Evolutionary conservation across 2,888 invertebrate genomes (phyloP).

Genomic region (Drepana falcataria): DNA sequence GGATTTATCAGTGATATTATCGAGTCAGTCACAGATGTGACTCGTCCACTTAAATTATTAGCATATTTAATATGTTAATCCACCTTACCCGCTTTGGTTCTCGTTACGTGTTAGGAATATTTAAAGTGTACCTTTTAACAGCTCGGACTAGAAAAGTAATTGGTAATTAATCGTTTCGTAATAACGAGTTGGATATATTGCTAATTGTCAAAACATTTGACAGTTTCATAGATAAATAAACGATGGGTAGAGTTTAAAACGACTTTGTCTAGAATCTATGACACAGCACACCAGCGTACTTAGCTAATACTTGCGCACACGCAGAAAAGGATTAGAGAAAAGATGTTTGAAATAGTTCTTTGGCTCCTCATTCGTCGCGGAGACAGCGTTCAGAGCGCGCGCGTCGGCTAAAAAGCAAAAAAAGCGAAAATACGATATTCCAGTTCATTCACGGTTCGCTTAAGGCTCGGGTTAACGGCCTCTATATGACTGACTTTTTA

Average conservation of each 20-base stretch:
- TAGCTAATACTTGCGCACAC: slow-evolving; percentile 54
- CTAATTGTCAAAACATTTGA: no score
- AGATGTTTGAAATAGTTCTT: slow-evolving; percentile 75
- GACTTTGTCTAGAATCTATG: neutral
- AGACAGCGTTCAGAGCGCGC: slow-evolving; percentile 64
- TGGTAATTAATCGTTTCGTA: neutral
- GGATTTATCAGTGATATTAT: neutral
- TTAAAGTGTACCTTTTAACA: neutral
- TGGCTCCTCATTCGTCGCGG: slow-evolving; percentile 69
- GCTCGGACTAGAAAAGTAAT: neutral
- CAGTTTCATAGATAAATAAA: neutral
- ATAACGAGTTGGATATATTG: neutral
- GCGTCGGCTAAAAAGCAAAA: slow-evolving; percentile 32
- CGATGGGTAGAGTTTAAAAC: neutral
- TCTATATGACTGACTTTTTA: slow-evolving; percentile 47
- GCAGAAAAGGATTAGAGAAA: slow-evolving; percentile 72
- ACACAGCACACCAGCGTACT: slow-evolving; percentile 43
- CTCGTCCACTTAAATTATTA: neutral
- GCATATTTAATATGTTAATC: neutral
- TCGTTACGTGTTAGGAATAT: neutral
- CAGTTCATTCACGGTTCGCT: slow-evolving; percentile 61
- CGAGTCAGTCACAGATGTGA: neutral
- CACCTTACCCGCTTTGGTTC: neutral
- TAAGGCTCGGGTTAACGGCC: slow-evolving; percentile 56
- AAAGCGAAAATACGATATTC: slow-evolving; percentile 43